phyloP scores from a whole-genome alignment of 1,140 invertebrate genomes.

The Drosophila albomicans region DNA sequence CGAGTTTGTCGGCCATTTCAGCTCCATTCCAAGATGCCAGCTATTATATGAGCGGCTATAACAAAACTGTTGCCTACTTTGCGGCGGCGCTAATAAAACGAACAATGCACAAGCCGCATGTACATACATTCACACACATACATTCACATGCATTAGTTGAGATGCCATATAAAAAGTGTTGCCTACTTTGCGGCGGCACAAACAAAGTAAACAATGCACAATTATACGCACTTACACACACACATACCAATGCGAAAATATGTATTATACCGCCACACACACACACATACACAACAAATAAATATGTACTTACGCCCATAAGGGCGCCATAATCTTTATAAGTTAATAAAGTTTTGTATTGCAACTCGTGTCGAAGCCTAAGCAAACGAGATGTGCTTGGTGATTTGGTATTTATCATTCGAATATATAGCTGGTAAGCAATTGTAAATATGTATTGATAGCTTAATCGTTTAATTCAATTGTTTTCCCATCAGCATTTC shows the following conservation, averaged over 20 bases:
- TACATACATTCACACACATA: constrained; percentile 9
- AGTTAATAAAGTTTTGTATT: constrained; percentile 77
- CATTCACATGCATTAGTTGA: constrained; percentile 6
- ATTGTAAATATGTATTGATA: constrained; percentile 43
- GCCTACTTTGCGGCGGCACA: constrained; percentile 59
- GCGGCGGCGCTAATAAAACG: constrained; percentile 6
- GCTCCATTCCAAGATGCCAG: constrained; percentile 49
- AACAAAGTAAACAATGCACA: constrained; percentile 50
- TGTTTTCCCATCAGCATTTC: constrained; percentile 9
- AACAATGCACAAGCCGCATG: constrained; percentile 32
- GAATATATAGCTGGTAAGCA: constrained; percentile 2
- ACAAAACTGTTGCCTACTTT: constrained; percentile 48
- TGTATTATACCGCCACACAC: constrained; percentile 15
- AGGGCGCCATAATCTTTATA: constrained; percentile 54
- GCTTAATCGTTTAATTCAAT: constrained; percentile 24
- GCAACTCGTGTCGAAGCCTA: constrained; percentile 48
- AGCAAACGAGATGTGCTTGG: constrained; percentile 10
- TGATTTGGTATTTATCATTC: constrained; percentile 1
- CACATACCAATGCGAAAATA: constrained; percentile 25
- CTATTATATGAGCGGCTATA: constrained; percentile 48
- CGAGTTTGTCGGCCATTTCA: constrained; percentile 14
- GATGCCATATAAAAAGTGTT: constrained; percentile 44
- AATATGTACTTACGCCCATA: constrained; percentile 23
- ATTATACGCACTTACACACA: constrained; percentile 47
- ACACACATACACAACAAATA: background rate